Base-by-base conservation (phyloP, 2,888 invertebrate genomes). In the Heliconius cydno region DNA sequence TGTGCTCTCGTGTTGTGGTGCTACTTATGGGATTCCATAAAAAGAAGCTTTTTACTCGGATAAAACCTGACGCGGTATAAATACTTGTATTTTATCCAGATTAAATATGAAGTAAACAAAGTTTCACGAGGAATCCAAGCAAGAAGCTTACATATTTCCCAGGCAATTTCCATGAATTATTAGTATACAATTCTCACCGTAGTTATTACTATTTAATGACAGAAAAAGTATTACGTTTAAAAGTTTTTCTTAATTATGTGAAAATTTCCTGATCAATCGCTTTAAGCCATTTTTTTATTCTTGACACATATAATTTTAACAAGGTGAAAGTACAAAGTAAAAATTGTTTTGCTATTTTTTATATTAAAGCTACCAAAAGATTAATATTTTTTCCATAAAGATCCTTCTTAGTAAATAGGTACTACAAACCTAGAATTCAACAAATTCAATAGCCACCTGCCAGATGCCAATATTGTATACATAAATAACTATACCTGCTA, bases 161-260 rank as follows among this genome's bases (percentile, higher is more conserved):
- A 75, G 12, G 63, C 41, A 75, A 75, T 75, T 75, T 75, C 75
- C 66, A 75, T 75, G 75, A 75, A 75, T 75, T 75, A 63, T 65
- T 63, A 75, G 28, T 65, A 28, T 19, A 30, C 41, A 28, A 46
- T 75, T 66, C 75, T 57, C 73, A 73, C 60, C 25, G 34, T 22
- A 73, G 1, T 3, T 41, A 15, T 66, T 65, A 12, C 25, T 60
- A 25, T 75, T 66, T 75, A 66, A 46, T 28, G 28, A 12, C 66
- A 75, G 74, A 41, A 75, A 63, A 63, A 22, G 41, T 66, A 41
- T 28, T 66, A 41, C 28, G 34, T 15, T 65, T 65, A 65, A 30
- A 66, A 73, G 57, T 57, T 19, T 34, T n/a, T 68, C n/a, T 70
- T 70, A 41, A 70, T 70, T 7, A 70, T 41, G 70, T 46, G 70